phyloP scores from a whole-genome alignment of 2,888 invertebrate genomes.

The Isoperla grammatica region DNA sequence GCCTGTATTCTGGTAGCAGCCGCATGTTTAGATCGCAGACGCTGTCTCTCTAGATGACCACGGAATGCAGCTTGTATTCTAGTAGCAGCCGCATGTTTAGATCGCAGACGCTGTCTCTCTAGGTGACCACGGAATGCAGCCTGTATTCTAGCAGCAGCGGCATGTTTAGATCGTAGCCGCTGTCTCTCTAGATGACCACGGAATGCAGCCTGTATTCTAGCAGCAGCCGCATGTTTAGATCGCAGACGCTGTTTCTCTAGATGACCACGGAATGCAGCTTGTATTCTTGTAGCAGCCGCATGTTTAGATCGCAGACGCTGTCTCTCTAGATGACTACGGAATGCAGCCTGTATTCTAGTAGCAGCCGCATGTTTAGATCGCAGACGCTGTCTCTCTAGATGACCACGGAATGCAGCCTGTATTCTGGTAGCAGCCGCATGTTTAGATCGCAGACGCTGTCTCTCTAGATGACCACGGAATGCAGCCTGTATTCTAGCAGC shows the following conservation, averaged over 20 bases:
- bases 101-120: not conserved
- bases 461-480: not conserved
- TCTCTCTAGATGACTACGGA: not conserved
- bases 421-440: not conserved
- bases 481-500: not conserved
- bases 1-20: slow-evolving; percentile 43
- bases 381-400: not conserved
- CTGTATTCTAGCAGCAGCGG: slow-evolving; percentile 43
- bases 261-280: not conserved
- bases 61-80: slow-evolving; percentile 18
- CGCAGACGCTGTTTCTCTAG: not conserved
- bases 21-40: slow-evolving; percentile 36
- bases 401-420: not conserved
- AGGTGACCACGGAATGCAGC: slow-evolving; percentile 35
- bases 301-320: not conserved
- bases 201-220: slow-evolving; percentile 6
- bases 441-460: not conserved
- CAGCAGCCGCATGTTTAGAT: not conserved
- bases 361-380: not conserved
- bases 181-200: slow-evolving; percentile 1
- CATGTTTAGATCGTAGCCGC: slow-evolving; percentile 33
- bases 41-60: not conserved
- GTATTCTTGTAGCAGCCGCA: not conserved
- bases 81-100: not conserved
- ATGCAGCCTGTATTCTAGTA: not conserved